These are phyloP conservation scores for Hylia prasina DNA, from an alignment of 2,113 vertebrate species.

Conservation along the genomic window DNA sequence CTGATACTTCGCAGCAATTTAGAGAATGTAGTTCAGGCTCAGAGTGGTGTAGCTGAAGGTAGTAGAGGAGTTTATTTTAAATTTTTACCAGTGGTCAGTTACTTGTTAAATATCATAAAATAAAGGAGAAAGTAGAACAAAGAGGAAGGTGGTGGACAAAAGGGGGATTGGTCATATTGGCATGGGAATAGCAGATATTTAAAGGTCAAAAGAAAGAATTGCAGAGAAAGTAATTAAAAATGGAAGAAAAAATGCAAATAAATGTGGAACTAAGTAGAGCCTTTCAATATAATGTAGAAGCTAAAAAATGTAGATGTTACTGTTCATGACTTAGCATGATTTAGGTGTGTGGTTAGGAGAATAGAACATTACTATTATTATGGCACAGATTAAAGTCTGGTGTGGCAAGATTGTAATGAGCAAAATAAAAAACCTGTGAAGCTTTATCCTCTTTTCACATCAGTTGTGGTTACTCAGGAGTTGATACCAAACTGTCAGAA, in stretches of 20 bases:
- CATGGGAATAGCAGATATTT: not conserved
- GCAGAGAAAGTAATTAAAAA: not conserved
- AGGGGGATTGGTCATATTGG: not conserved
- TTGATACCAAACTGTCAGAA: not conserved
- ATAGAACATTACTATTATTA: not conserved
- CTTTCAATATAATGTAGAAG: not conserved
- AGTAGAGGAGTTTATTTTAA: not conserved
- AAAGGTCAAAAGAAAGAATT: not conserved
- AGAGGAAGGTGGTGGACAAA: not conserved
- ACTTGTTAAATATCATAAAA: not conserved
- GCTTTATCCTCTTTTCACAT: not conserved
- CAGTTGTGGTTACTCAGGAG: not conserved
- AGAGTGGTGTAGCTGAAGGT: not conserved
- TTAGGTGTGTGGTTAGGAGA: not conserved
- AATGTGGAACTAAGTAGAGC: not conserved
- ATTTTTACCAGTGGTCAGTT: not conserved
- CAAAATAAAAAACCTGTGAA: rapidly evolving
- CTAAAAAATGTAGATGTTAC: not conserved
- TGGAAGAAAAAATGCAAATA: not conserved
- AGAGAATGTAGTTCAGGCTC: not conserved
- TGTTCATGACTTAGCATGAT: not conserved
- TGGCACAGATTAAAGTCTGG: not conserved
- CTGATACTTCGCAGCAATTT: not conserved
- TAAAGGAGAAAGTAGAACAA: not conserved
- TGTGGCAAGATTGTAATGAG: not conserved